A percentile compares a stretch with the other conserved stretches of the same genome.
phyloP scores from a whole-genome alignment of 2,113 vertebrate species.

The Neogobius melanostomus region DNA sequence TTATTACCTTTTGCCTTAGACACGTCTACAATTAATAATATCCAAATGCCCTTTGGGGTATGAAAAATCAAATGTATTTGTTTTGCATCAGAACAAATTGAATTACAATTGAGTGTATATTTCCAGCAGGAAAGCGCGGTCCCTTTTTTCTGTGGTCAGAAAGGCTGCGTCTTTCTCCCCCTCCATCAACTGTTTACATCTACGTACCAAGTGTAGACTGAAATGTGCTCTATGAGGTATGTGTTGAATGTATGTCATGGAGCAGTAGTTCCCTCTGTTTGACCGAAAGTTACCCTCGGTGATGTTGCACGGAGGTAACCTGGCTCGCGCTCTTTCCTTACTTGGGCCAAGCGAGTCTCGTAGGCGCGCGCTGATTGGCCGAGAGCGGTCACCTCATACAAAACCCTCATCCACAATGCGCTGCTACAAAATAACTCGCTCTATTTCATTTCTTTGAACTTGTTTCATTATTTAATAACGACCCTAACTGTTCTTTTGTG shows the following conservation, averaged over 20 bases:
- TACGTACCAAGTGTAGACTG: background rate
- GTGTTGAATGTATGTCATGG: background rate
- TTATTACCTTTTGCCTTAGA: background rate
- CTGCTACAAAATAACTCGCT: constrained; percentile 15
- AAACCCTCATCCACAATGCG: constrained; percentile 73
- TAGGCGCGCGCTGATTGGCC: constrained; percentile 84
- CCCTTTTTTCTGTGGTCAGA: too few relatives aligned
- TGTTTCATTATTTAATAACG: background rate
- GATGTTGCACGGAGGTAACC: constrained; percentile 85
- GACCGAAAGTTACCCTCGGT: constrained; percentile 73
- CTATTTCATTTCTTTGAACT: too few relatives aligned
- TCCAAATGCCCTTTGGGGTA: background rate
- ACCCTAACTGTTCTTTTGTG: too few relatives aligned
- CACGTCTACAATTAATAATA: background rate
- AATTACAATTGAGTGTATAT: too few relatives aligned
- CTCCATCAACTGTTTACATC: too few relatives aligned
- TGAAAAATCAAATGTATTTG: background rate
- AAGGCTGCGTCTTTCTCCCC: too few relatives aligned
- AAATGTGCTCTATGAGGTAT: background rate
- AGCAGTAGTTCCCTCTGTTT: constrained; percentile 24
- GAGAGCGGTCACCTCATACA: constrained; percentile 89
- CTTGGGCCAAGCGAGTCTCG: constrained; percentile 67
- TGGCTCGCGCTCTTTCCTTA: constrained; percentile 52
- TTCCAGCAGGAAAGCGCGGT: background rate
- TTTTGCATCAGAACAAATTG: background rate